Percentiles rank a stretch among this genome's conserved stretches.
Evolutionary conservation across 2,888 invertebrate species (phyloP).

Genomic region (Drosophila ustulata): DNA sequence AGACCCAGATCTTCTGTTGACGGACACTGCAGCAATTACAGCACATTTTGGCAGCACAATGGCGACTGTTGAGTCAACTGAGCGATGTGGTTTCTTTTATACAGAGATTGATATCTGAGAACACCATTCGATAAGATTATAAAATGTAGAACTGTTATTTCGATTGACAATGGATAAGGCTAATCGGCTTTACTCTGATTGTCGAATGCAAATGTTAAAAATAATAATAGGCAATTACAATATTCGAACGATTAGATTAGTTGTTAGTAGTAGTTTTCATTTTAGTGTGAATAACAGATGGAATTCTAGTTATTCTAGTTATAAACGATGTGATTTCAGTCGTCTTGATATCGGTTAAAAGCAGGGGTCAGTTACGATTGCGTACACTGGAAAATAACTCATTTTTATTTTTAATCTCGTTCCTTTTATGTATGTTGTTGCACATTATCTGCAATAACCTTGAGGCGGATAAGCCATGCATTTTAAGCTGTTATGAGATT

Average conservation of each 20-base stretch:
- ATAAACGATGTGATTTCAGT: background rate
- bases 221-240: background rate
- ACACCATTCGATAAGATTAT: constrained; percentile 45
- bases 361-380: background rate
- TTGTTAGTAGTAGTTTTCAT: background rate
- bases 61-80: constrained; percentile 29
- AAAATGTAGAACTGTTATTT: background rate
- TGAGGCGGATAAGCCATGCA: background rate
- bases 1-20: constrained; percentile 80
- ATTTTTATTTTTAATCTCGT: background rate
- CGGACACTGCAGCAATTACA: constrained; percentile 79
- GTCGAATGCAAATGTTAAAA: constrained; percentile 6
- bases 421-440: background rate
- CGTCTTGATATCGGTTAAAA: background rate
- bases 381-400: background rate
- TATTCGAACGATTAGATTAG: constrained; percentile 42
- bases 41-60: constrained; percentile 68
- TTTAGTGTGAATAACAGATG: background rate
- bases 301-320: background rate
- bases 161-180: background rate
- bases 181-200: constrained; percentile 2
- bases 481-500: background rate
- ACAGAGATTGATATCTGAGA: background rate
- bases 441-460: background rate
- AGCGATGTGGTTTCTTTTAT: constrained; percentile 12